phyloP scores from a whole-genome alignment of 2,113 vertebrate genomes.

The Columba livia region DNA sequence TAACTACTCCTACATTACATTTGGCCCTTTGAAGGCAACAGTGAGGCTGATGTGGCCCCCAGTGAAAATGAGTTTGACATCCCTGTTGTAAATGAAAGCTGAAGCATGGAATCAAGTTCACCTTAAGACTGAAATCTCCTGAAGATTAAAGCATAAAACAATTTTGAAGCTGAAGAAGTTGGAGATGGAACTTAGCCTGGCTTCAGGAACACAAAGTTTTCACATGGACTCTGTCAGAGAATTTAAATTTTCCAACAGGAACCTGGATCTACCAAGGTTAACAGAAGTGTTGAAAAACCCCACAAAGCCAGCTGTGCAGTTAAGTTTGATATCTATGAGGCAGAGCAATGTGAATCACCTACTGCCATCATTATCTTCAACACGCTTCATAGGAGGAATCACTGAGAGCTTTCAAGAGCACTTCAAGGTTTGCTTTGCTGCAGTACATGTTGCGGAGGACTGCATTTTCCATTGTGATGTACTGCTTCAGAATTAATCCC shows the following conservation, averaged over 20 bases:
- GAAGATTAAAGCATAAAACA: background rate
- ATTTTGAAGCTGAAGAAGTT: background rate
- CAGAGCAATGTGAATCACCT: background rate
- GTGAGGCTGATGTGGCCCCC: no score
- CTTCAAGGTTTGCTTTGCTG: slow-evolving; percentile 53
- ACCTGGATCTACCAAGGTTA: background rate
- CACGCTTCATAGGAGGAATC: background rate
- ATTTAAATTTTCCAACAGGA: background rate
- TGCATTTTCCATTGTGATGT: background rate
- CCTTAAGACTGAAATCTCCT: background rate
- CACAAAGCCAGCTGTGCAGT: background rate
- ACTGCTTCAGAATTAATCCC: background rate
- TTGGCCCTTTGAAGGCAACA: no score
- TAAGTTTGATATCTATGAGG: background rate
- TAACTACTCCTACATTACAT: no score
- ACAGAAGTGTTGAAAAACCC: background rate
- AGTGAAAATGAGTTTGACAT: no score
- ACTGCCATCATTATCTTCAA: background rate
- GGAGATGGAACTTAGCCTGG: background rate
- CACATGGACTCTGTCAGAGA: background rate
- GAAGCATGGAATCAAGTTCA: background rate
- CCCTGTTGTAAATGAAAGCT: background rate
- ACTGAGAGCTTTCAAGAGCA: slow-evolving; percentile 39
- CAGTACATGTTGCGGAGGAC: background rate
- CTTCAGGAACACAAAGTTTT: background rate